Conservation (phyloP, 1,140 invertebrate genomes). For the Paraescarpia echinospica region DNA sequence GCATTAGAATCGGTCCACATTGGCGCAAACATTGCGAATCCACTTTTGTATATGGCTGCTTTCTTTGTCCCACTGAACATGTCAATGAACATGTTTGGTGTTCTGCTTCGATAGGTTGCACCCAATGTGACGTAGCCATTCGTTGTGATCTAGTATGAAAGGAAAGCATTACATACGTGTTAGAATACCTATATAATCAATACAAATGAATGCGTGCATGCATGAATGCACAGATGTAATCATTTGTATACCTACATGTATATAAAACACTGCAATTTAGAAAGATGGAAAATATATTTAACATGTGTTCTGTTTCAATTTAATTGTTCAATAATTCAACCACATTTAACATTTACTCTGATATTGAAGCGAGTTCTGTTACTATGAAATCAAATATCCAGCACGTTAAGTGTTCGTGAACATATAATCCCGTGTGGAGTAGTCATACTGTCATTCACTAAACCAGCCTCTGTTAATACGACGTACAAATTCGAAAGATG, state of each 20-base stretch:
- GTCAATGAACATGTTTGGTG: neutral
- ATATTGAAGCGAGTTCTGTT: neutral
- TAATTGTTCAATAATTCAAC: neutral
- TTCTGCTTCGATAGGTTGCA: neutral
- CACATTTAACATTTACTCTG: neutral
- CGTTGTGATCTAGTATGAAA: neutral
- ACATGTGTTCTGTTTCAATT: neutral
- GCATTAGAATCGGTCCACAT: neutral
- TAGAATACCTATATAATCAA: too few species aligned
- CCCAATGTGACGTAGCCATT: neutral
- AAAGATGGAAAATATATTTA: neutral
- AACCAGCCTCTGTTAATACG: too few species aligned
- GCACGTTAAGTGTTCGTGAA: neutral
- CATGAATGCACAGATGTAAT: neutral
- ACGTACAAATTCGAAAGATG: too few species aligned
- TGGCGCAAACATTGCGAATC: neutral
- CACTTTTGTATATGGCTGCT: neutral
- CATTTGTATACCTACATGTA: neutral
- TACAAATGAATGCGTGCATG: neutral
- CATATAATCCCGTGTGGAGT: neutral
- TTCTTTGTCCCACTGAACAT: neutral
- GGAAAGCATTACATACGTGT: neutral
- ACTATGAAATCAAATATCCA: neutral
- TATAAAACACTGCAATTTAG: neutral
- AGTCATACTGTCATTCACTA: too few species aligned